phyloP scores from a whole-genome alignment of 2,113 vertebrate genomes.

The Sciurus niger region DNA sequence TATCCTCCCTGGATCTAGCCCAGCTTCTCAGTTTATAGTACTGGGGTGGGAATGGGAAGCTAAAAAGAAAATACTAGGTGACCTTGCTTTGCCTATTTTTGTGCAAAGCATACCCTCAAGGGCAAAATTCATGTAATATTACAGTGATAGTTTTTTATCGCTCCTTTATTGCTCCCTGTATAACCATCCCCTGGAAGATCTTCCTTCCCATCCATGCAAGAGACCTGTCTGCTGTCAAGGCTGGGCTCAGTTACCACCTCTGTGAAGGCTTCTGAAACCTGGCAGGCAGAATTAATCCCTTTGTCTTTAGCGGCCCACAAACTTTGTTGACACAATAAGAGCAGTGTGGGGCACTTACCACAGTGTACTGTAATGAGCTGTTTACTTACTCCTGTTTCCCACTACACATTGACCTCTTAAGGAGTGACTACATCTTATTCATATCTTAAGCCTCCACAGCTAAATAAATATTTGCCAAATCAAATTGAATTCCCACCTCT shows the following conservation, averaged over 20 bases:
- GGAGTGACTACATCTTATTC: slow-evolving; percentile 63
- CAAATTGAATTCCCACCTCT: slow-evolving; percentile 33
- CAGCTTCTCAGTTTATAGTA: background rate
- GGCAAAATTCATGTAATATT: background rate
- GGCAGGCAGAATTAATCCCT: slow-evolving; percentile 60
- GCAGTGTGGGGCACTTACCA: background rate
- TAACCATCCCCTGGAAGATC: background rate
- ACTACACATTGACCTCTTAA: slow-evolving; percentile 32
- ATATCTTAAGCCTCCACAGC: slow-evolving; percentile 62
- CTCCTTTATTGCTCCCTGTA: background rate
- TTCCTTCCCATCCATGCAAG: background rate
- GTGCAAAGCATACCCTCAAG: background rate
- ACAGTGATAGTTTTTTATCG: background rate
- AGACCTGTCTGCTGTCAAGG: background rate
- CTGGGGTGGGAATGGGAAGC: background rate
- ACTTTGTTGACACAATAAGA: slow-evolving; percentile 68
- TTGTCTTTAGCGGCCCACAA: slow-evolving; percentile 63
- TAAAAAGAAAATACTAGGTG: background rate
- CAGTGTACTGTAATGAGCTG: background rate
- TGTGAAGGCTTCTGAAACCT: background rate
- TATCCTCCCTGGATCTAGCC: background rate
- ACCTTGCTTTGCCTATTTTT: background rate
- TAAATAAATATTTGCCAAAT: slow-evolving; percentile 77
- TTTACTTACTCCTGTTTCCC: slow-evolving; percentile 59
- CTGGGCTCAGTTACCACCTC: background rate